These are phyloP conservation scores for Callyntrura guangdongensis DNA, from an alignment of 2,888 invertebrate genomes.

Conservation along the genomic window DNA sequence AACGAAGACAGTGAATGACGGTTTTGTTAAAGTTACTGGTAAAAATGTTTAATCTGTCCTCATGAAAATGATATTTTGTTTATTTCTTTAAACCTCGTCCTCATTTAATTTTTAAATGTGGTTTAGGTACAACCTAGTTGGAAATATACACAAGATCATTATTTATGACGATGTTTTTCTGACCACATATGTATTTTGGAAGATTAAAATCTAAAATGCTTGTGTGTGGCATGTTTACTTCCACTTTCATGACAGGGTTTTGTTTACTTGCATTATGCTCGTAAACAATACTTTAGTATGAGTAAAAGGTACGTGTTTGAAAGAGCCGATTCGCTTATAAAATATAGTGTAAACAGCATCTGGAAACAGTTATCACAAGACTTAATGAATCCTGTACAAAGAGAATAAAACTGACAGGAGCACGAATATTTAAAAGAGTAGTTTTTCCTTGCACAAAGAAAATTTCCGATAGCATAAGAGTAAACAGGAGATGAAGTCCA, in stretches of 20 bases:
- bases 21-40: not conserved
- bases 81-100: not conserved
- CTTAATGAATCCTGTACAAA: not conserved
- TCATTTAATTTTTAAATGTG: not conserved
- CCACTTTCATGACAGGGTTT: not conserved
- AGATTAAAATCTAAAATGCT: not conserved
- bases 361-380: not conserved
- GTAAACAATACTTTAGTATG: not conserved
- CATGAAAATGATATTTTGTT: not conserved
- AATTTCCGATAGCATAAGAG: not conserved
- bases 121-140: not conserved
- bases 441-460: not conserved
- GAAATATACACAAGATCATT: not conserved
- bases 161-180: not conserved
- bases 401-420: not conserved
- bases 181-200: not conserved
- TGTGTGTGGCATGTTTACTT: slow-evolving; percentile 25
- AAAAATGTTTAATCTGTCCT: not conserved
- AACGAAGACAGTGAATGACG: not conserved
- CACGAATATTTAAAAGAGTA: slow-evolving; percentile 8
- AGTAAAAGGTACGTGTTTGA: slow-evolving; percentile 1
- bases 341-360: not conserved
- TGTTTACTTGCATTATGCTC: not conserved
- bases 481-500: not conserved
- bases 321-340: slow-evolving; percentile 10